Conservation (phyloP, 2,113 vertebrate genomes). For the Symphodus melops region DNA sequence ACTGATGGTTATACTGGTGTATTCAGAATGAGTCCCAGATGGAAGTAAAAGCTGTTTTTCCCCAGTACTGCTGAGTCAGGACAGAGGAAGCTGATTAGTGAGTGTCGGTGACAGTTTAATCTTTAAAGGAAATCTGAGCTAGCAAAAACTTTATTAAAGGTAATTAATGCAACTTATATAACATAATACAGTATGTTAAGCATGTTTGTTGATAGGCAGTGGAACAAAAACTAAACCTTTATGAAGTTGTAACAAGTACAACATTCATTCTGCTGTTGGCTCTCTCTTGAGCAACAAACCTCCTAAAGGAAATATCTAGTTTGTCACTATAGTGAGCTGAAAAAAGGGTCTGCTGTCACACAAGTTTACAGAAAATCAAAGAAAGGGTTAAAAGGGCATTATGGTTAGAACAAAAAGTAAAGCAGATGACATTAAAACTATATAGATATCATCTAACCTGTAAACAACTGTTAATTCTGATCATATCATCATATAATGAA, state of each 20-base stretch:
- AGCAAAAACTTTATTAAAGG: too few relatives aligned
- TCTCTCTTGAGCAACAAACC: too few relatives aligned
- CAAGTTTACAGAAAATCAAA: background rate
- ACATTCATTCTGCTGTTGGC: too few relatives aligned
- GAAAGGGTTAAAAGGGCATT: background rate
- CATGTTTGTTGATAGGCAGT: too few relatives aligned
- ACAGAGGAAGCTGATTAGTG: background rate
- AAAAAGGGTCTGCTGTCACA: background rate
- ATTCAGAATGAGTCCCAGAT: slow-evolving; percentile 24
- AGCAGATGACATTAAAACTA: background rate
- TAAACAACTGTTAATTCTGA: too few relatives aligned
- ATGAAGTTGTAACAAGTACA: too few relatives aligned
- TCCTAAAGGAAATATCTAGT: too few relatives aligned
- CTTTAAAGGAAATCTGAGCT: background rate
- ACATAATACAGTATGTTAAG: too few relatives aligned
- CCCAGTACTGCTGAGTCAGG: slow-evolving; percentile 47
- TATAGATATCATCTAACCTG: background rate
- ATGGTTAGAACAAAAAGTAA: background rate
- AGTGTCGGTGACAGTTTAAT: background rate
- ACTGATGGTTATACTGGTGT: slow-evolving; percentile 24
- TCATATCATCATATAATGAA: too few relatives aligned
- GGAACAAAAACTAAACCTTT: too few relatives aligned
- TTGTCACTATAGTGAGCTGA: too few relatives aligned
- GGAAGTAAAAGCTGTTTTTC: slow-evolving; percentile 21
- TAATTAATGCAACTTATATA: too few relatives aligned